Percentiles rank a stretch among this genome's conserved stretches.
phyloP scores from a whole-genome alignment of 2,113 vertebrate genomes.

The Catharus fuscescens region DNA sequence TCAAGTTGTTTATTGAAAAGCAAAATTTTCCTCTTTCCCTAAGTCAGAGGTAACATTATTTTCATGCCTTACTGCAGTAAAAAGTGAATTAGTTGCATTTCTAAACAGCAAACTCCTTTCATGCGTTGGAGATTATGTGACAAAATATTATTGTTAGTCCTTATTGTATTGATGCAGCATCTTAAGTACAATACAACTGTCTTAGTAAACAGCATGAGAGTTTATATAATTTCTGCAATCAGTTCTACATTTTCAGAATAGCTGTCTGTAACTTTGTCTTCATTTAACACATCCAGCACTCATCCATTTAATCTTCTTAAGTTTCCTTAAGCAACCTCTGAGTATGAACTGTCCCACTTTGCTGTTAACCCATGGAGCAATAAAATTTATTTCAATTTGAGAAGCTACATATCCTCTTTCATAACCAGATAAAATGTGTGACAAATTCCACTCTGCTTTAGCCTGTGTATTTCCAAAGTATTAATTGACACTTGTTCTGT shows the following conservation, averaged over 20 bases:
- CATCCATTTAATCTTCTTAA: background rate
- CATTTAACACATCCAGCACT: background rate
- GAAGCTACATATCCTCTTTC: background rate
- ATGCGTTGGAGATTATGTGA: background rate
- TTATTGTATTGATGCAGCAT: background rate
- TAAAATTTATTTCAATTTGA: background rate
- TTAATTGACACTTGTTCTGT: background rate
- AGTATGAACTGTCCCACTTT: background rate
- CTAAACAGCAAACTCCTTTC: background rate
- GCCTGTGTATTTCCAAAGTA: background rate
- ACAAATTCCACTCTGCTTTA: background rate
- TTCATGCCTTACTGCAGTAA: background rate
- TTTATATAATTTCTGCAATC: background rate
- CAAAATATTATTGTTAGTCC: background rate
- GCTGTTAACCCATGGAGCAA: background rate
- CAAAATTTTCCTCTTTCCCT: background rate
- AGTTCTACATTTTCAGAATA: background rate
- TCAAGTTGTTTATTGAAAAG: background rate
- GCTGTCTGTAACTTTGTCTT: background rate
- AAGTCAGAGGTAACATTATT: background rate
- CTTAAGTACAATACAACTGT: background rate
- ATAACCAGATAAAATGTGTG: background rate
- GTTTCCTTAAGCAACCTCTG: background rate
- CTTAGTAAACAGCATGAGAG: background rate
- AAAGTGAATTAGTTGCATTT: background rate